Percentiles rank a stretch among this genome's conserved stretches.
Conservation (phyloP, 2,113 vertebrate genomes). For the Leptocoma aspasia region DNA sequence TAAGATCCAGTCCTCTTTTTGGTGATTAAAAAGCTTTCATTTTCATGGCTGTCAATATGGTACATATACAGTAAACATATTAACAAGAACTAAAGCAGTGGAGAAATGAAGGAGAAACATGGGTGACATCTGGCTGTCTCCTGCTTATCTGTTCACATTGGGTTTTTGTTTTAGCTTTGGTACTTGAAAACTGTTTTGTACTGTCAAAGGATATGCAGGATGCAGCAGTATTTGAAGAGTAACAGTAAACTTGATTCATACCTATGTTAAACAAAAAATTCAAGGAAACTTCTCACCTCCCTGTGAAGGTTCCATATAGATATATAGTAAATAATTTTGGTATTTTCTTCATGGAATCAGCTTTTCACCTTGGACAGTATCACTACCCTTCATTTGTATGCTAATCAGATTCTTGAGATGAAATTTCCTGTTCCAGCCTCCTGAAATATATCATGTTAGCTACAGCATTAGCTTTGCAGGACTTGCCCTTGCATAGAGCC, state of each 20-base stretch:
- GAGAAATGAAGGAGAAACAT: background rate
- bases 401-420: background rate
- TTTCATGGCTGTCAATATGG: background rate
- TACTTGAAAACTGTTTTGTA: background rate
- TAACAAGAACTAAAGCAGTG: background rate
- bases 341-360: background rate
- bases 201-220: background rate
- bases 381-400: background rate
- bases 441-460: background rate
- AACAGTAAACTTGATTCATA: background rate
- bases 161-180: background rate
- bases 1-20: background rate
- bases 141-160: accelerated
- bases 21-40: background rate
- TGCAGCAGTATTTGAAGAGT: background rate
- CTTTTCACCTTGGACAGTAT: background rate
- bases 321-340: background rate
- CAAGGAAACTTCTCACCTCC: background rate
- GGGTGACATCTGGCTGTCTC: background rate
- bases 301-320: background rate
- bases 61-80: background rate
- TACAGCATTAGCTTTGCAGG: background rate
- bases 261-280: background rate
- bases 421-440: background rate
- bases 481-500: background rate